Conservation (phyloP, 2,797 vertebrate species). For the Philypnodon macrostomus region DNA sequence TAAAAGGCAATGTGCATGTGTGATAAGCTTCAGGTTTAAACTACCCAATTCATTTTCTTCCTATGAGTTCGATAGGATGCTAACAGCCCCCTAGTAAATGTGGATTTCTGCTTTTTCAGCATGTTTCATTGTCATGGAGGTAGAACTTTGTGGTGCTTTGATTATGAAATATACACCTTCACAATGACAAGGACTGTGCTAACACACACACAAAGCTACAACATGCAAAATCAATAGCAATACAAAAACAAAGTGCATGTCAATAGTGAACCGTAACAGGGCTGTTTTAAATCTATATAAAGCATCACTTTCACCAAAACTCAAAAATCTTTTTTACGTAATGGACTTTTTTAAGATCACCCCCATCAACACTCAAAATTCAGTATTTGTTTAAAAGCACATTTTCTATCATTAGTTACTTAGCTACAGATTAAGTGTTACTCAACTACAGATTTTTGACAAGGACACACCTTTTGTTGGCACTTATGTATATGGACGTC, state of each 20-base stretch:
- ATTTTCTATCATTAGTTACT: too few species aligned
- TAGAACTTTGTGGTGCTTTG: neutral
- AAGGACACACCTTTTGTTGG: too few species aligned
- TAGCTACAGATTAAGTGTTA: too few species aligned
- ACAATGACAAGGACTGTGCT: neutral
- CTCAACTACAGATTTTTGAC: too few species aligned
- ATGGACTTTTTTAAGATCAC: too few species aligned
- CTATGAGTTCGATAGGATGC: neutral
- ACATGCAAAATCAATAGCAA: conserved; percentile 1
- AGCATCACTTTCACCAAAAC: too few species aligned
- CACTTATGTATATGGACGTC: too few species aligned
- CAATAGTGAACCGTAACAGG: too few species aligned
- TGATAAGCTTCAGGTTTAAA: conserved; percentile 2
- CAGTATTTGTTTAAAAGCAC: too few species aligned
- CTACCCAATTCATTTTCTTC: conserved; percentile 17
- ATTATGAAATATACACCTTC: conserved; percentile 2
- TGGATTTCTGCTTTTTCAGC: conserved; percentile 15
- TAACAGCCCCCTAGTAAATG: neutral
- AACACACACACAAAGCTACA: neutral
- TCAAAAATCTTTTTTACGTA: too few species aligned
- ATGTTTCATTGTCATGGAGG: conserved; percentile 5
- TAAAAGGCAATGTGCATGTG: conserved; percentile 1
- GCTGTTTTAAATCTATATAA: too few species aligned
- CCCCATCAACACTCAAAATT: too few species aligned
- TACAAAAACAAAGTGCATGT: neutral